Evolutionary conservation across 2,113 vertebrate species (phyloP).

Genomic region (Hypanus sabinus): DNA sequence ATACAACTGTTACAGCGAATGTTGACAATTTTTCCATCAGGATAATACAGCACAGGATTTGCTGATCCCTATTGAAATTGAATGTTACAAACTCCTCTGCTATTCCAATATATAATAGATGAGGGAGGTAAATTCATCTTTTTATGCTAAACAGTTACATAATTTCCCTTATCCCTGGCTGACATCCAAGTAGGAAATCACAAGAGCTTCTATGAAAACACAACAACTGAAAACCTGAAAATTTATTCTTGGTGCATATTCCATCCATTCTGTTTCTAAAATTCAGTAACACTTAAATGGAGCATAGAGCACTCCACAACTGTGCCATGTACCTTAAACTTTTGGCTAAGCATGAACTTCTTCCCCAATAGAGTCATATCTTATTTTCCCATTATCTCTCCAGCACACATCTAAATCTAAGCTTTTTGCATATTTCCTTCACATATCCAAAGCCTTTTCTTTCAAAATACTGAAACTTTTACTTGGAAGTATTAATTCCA

Average conservation of each 20-base stretch:
- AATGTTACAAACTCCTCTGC: background rate
- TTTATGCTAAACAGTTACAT: background rate
- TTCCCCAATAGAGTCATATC: no score
- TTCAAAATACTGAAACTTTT: background rate
- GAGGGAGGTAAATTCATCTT: background rate
- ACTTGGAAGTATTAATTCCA: background rate
- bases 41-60: background rate
- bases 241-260: no score
- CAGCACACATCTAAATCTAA: background rate
- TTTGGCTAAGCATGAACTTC: no score
- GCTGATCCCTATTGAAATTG: background rate
- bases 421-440: background rate
- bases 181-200: background rate
- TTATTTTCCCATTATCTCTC: background rate
- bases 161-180: background rate
- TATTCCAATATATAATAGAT: background rate
- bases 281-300: no score
- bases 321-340: no score
- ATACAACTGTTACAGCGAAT: background rate
- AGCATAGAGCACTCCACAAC: no score
- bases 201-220: background rate
- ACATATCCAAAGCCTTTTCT: background rate
- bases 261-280: no score
- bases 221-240: background rate
- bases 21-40: background rate